A percentile compares a stretch with the other conserved stretches of the same genome.
Conservation (phyloP, 2,113 vertebrate genomes). For the Oreocharis arfaki region DNA sequence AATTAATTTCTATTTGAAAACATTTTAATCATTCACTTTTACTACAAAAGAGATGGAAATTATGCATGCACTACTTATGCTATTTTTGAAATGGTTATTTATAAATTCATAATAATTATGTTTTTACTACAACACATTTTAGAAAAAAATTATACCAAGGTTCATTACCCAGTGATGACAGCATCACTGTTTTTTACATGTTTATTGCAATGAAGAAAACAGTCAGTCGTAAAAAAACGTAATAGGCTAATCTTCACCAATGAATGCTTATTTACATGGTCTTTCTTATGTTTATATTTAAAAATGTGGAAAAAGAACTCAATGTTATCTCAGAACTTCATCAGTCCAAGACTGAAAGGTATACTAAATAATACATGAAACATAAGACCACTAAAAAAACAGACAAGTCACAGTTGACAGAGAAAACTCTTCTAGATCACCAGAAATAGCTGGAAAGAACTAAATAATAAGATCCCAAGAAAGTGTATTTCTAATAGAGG, state of each 20-base stretch:
- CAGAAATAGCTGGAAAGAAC: not conserved
- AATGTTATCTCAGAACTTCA: not conserved
- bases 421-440: not conserved
- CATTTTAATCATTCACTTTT: not conserved
- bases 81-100: slow-evolving; percentile 15
- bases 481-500: not conserved
- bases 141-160: slow-evolving; percentile 13
- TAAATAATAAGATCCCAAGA: not conserved
- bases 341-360: not conserved
- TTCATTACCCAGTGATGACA: slow-evolving; percentile 28
- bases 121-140: not conserved
- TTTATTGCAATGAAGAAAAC: not conserved
- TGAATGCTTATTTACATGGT: not conserved
- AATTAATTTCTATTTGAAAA: slow-evolving; percentile 27
- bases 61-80: not conserved
- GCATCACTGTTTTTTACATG: not conserved
- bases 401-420: not conserved
- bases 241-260: not conserved
- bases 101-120: slow-evolving; percentile 20
- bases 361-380: not conserved
- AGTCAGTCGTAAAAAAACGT: not conserved
- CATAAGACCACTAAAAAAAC: not conserved
- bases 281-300: not conserved
- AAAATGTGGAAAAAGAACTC: not conserved
- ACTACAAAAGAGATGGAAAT: not conserved